A percentile compares a stretch with the other conserved stretches of the same genome.
phyloP scores from a whole-genome alignment of 2,797 vertebrate species.

The Hippoglossus hippoglossus region DNA sequence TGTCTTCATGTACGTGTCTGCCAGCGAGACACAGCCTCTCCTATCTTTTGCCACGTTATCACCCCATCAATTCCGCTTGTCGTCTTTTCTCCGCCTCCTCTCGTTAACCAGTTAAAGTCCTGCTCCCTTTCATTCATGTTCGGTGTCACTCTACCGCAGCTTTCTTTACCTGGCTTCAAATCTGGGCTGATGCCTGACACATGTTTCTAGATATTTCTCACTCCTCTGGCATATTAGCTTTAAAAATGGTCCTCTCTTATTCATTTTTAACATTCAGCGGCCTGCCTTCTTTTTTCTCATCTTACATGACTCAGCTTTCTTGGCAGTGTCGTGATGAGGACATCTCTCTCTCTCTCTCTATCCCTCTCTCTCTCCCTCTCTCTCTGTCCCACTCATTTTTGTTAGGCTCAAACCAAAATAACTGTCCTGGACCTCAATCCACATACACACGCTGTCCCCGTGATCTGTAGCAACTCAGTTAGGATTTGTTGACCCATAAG shows the following conservation, averaged over 20 bases:
- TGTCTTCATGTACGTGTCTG: constrained; percentile 19
- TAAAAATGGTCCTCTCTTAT: constrained; percentile 21
- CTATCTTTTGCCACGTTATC: constrained; percentile 61
- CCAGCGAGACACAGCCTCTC: constrained; percentile 60
- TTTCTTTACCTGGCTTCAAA: constrained; percentile 29
- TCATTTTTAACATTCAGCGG: constrained; percentile 48
- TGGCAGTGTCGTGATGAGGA: constrained; percentile 66
- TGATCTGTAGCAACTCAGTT: constrained; percentile 31
- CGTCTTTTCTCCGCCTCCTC: constrained; percentile 39
- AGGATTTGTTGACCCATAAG: constrained; percentile 41
- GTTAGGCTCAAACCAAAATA: constrained; percentile 49
- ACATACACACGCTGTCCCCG: constrained; percentile 18
- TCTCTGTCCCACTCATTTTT: constrained; percentile 41
- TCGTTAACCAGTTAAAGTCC: constrained; percentile 29
- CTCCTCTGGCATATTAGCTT: constrained; percentile 27
- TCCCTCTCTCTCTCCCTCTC: constrained; percentile 19
- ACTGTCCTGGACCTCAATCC: constrained; percentile 40
- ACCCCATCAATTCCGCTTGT: constrained; percentile 21
- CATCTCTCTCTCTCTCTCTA: constrained; percentile 38
- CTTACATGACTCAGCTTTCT: constrained; percentile 83
- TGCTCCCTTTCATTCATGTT: constrained; percentile 51
- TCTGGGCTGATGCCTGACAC: constrained; percentile 7
- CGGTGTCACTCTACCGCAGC: constrained; percentile 40
- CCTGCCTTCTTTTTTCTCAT: constrained; percentile 36
- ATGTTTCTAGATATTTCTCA: constrained; percentile 30